These are phyloP conservation scores for Littorina saxatilis DNA, from an alignment of 1,140 invertebrate genomes.

Conservation along the genomic window DNA sequence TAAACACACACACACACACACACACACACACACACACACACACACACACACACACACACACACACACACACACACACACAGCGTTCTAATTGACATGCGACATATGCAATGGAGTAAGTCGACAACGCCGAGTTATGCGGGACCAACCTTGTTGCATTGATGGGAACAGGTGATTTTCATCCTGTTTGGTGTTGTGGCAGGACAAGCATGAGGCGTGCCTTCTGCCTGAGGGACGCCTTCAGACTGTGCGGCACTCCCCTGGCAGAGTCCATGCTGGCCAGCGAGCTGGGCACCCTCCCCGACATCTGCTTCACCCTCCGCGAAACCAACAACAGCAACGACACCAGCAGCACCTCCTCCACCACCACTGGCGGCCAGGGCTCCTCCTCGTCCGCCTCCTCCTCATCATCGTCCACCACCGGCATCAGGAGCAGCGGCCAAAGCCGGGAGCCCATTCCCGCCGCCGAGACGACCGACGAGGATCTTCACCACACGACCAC, in stretches of 20 bases:
- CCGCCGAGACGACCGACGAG: neutral
- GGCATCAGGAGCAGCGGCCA: too few species aligned
- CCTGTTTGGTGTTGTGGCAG: neutral
- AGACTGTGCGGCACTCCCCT: neutral
- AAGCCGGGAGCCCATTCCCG: neutral
- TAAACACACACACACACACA: too few species aligned
- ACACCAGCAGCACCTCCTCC: neutral
- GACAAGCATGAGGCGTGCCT: neutral
- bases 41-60: neutral
- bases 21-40: too few species aligned
- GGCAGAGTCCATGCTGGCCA: slow-evolving; percentile 14
- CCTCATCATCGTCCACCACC: neutral
- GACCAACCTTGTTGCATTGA: too few species aligned
- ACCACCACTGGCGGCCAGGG: neutral
- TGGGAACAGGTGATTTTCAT: neutral
- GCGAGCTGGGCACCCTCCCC: slow-evolving; percentile 23
- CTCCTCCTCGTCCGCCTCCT: neutral
- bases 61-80: neutral
- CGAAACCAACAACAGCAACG: neutral
- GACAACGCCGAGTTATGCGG: too few species aligned
- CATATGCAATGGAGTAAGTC: too few species aligned
- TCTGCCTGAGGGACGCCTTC: slow-evolving; percentile 15
- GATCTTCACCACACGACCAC: too few species aligned
- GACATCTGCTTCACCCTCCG: slow-evolving; percentile 23
- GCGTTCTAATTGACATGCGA: too few species aligned